Evolutionary conservation across 2,797 vertebrate species (phyloP), one percentile per base, ranked within the genome.

Genomic region (Sebastolobus alascanus): DNA sequence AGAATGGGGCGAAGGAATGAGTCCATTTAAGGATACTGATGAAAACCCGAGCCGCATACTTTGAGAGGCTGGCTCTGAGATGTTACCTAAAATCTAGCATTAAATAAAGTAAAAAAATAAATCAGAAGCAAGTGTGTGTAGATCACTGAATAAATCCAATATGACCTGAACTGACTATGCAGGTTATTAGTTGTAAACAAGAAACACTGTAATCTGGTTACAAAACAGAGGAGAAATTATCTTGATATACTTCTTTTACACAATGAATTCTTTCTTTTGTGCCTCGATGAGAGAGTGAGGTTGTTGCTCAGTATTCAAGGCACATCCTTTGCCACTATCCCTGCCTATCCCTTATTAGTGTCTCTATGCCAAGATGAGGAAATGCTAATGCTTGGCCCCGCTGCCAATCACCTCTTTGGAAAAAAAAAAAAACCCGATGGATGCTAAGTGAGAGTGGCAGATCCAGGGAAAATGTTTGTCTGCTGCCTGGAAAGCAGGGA

Each of bases 381-480:
- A 95, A 95, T 96, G 95, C 92, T 94, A 95, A 95, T 95, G 93
- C 89, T 78, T 78, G 85, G 73, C 79, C 83, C 86, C 35, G 46
- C 93, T 94, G 95, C 93, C 95, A 95, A 94, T 95, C 94, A 94
- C 89, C 86, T 79, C 90, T 67, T 60, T 84, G 74, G 84, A 60
- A 25, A 50, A 67, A 67, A 65, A 82, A 84, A 83, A 91, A 89
- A 80, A 22, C n/a, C 64, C 75, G 86, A 92, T 86, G 87, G 95
- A 93, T 82, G 85, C 87, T 95, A 94, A 96, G 93, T 93, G 93
- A 92, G 89, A 93, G 88, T 89, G 95, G 91, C 95, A 94, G 86
- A 91, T 93, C 82, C 89, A 85, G 91, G 81, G 85, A 90, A 91
- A 94, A 94, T 93, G 93, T 96, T 94, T 94, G 91, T 90, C 86